Base-by-base conservation (phyloP, 1,140 invertebrate genomes). In the Euura lappo region DNA sequence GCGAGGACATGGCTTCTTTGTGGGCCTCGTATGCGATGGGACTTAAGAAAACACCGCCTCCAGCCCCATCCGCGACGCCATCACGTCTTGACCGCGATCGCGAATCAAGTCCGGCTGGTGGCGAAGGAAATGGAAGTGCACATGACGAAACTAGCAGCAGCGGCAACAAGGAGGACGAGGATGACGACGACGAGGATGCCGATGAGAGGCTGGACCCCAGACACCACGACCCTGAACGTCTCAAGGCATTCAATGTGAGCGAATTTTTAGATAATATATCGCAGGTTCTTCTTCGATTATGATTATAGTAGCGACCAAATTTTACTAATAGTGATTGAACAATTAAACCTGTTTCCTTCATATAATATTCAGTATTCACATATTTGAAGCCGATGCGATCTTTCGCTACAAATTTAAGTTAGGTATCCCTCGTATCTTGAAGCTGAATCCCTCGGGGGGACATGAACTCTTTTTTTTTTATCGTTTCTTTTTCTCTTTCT, bases 241-340 rank as follows among this genome's bases (percentile, higher is more conserved):
- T 98, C 66, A 99, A 99, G 88, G 96, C 97, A 70, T 99, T 99
- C 85, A 99, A 99, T 89, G 97, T 99, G 89, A 94, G 93, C 90
- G 6, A n/a, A 28, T 28, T 28, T 28, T 28, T 28, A 28, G 28
- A 28, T 28, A 28, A 28, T 28, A 28, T 28, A 28, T 28, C 28
- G 28, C 28, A 28, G 28, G 28, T 28, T 28, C 28, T 28, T 28
- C 28, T 28, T 28, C 28, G 1, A 28, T 28, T 28, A 28, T 28
- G 28, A 28, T 28, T 28, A 28, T 28, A 28, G 28, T 28, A 28
- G 28, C 1, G 28, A 28, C 28, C 28, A 28, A 28, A 28, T 28
- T 28, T 28, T 28, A 28, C 28, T 28, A 28, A 28, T 28, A 28
- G 1, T 28, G 1, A 28, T 28, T 28, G 28, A 28, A 28, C 28